phyloP scores from a whole-genome alignment of 2,888 invertebrate species.

The Bhutanitis thaidina region DNA sequence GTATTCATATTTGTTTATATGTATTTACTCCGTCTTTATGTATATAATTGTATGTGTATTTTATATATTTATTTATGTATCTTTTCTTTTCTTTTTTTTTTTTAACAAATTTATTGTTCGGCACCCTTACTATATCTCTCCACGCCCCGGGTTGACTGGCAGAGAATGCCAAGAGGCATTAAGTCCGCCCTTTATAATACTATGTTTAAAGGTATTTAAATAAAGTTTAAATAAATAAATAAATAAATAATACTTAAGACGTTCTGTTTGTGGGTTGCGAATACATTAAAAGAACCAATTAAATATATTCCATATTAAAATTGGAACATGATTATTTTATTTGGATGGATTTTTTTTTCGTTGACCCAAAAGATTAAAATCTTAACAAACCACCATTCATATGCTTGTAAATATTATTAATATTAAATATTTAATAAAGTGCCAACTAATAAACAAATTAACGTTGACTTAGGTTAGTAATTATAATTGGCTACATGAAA shows the following conservation, averaged over 20 bases:
- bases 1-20: too few relatives aligned
- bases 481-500: not conserved
- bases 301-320: constrained; percentile 27
- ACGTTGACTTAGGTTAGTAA: not conserved
- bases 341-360: not conserved
- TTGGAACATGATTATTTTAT: not conserved
- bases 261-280: constrained; percentile 38
- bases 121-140: too few relatives aligned
- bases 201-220: too few relatives aligned
- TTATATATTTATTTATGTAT: too few relatives aligned
- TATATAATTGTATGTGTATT: too few relatives aligned
- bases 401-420: constrained; percentile 24
- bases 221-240: too few relatives aligned
- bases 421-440: constrained; percentile 12
- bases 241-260: constrained; percentile 30
- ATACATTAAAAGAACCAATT: constrained; percentile 51
- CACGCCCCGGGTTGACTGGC: too few relatives aligned
- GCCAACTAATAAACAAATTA: constrained; percentile 14
- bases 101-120: too few relatives aligned
- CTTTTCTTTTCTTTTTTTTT: too few relatives aligned
- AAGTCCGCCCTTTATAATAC: too few relatives aligned
- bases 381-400: constrained; percentile 1
- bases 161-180: too few relatives aligned
- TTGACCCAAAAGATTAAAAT: constrained; percentile 1
- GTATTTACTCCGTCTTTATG: too few relatives aligned